Evolutionary conservation across 2,888 invertebrate species (phyloP).

Genomic region (Coremacera marginata): DNA sequence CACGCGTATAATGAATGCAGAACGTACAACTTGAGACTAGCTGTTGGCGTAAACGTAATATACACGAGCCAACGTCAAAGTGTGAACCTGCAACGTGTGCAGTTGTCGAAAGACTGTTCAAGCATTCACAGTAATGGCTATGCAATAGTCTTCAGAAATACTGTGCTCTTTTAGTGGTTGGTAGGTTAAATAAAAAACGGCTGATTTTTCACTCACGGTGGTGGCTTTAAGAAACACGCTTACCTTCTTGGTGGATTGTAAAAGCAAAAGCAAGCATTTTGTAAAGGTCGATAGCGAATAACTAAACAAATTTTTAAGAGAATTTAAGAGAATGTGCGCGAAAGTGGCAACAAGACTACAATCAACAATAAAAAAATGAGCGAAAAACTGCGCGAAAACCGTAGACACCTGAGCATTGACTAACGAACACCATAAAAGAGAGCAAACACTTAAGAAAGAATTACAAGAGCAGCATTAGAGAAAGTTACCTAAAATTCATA

Average conservation of each 20-base stretch:
- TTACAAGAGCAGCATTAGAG: not conserved
- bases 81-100: slow-evolving; percentile 37
- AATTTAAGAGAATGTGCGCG: not conserved
- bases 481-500: not conserved
- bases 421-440: not conserved
- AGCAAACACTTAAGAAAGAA: not conserved
- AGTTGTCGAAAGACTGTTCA: slow-evolving; percentile 39
- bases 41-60: not conserved
- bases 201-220: not conserved
- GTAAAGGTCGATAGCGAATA: too few relatives aligned
- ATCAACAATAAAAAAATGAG: not conserved
- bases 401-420: too few relatives aligned
- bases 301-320: too few relatives aligned
- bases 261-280: too few relatives aligned
- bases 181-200: not conserved
- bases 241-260: not conserved
- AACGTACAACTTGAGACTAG: not conserved
- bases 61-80: not conserved
- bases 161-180: not conserved
- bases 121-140: not conserved
- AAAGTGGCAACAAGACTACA: not conserved
- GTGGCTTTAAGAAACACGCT: not conserved
- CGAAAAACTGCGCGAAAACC: not conserved
- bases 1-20: slow-evolving; percentile 16
- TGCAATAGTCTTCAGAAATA: not conserved